Evolutionary conservation across 2,113 vertebrate species (phyloP).

Genomic region (Thermophis baileyi): DNA sequence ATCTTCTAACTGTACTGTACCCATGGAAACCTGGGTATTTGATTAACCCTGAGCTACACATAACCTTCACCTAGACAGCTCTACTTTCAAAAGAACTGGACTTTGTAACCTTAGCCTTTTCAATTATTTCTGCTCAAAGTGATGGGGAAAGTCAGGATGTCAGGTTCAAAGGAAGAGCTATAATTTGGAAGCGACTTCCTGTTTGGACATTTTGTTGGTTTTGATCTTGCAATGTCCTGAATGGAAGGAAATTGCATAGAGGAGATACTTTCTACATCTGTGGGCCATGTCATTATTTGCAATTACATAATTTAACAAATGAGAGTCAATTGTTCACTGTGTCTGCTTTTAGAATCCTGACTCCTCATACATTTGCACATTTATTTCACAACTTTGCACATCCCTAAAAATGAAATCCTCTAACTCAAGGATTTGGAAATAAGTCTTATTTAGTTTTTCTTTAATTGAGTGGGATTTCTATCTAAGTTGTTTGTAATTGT

Average conservation of each 20-base stretch:
- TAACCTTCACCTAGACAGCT: slow-evolving; percentile 78
- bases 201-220: slow-evolving; percentile 57
- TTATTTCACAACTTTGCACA: slow-evolving; percentile 9
- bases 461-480: no score
- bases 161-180: slow-evolving; percentile 77
- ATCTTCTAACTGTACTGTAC: slow-evolving; percentile 59
- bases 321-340: slow-evolving; percentile 26
- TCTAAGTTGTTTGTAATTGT: neutral
- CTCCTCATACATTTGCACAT: slow-evolving; percentile 9
- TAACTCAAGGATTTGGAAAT: neutral
- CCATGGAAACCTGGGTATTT: slow-evolving; percentile 81
- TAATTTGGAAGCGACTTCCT: slow-evolving; percentile 68
- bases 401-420: neutral
- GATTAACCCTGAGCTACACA: slow-evolving; percentile 80
- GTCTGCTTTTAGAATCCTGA: slow-evolving; percentile 21
- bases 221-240: slow-evolving; percentile 31
- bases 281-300: slow-evolving; percentile 16
- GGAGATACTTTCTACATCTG: neutral
- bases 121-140: slow-evolving; percentile 83
- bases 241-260: slow-evolving; percentile 7
- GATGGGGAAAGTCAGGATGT: slow-evolving; percentile 79
- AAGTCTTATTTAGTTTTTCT: neutral
- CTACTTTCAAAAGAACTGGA: slow-evolving; percentile 76
- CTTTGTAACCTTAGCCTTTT: slow-evolving; percentile 81
- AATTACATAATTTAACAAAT: slow-evolving; percentile 36